Evolutionary conservation across 1,140 invertebrate genomes (phyloP).

Genomic region (Idris sp.): DNA sequence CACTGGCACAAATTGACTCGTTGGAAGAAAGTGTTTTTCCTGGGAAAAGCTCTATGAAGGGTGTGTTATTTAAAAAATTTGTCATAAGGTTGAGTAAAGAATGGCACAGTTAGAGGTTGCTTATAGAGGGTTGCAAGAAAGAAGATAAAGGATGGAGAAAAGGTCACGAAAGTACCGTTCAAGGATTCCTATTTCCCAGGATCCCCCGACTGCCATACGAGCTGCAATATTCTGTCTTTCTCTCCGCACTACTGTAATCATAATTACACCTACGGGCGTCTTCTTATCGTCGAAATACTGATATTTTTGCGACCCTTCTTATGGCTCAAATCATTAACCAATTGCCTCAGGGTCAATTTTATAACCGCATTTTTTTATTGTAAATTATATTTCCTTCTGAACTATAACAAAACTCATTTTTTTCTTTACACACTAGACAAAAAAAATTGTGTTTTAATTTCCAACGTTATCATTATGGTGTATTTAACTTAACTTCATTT

Average conservation of each 20-base stretch:
- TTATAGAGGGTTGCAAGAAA: slow-evolving; percentile 16
- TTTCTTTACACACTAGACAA: no score
- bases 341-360: slow-evolving; percentile 26
- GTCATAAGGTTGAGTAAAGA: slow-evolving; percentile 39
- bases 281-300: slow-evolving; percentile 68
- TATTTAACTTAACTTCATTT: no score
- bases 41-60: slow-evolving; percentile 13
- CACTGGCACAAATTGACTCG: slow-evolving; percentile 23
- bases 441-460: no score
- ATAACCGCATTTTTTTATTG: no score
- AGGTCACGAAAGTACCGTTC: slow-evolving; percentile 75
- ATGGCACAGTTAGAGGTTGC: slow-evolving; percentile 42
- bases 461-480: no score
- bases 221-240: slow-evolving; percentile 71
- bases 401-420: no score
- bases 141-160: slow-evolving; percentile 43
- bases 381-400: no score
- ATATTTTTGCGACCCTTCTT: slow-evolving; percentile 52
- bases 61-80: slow-evolving; percentile 52
- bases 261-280: slow-evolving; percentile 76
- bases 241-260: slow-evolving; percentile 74
- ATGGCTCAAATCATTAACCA: slow-evolving; percentile 34
- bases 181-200: slow-evolving; percentile 75
- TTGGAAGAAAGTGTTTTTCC: slow-evolving; percentile 29
- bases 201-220: slow-evolving; percentile 74